phyloP scores from a whole-genome alignment of 2,797 vertebrate species.

The Pelodytes ibericus region DNA sequence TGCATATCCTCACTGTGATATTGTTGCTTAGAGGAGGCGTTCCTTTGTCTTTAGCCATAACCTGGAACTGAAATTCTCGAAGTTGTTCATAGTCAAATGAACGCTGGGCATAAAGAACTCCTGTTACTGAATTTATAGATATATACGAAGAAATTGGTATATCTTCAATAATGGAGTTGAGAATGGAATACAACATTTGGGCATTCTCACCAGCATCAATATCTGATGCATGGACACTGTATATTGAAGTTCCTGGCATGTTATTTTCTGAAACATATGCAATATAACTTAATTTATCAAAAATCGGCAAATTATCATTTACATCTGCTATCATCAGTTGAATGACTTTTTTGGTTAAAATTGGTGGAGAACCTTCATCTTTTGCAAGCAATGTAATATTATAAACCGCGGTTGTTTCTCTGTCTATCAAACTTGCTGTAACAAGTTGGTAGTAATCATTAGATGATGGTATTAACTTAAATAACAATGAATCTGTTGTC shows the following conservation, averaged over 20 bases:
- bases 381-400: conserved; percentile 30
- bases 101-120: conserved; percentile 26
- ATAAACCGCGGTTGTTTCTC: conserved; percentile 16
- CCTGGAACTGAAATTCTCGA: conserved; percentile 36
- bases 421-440: conserved; percentile 11
- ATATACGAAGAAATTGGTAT: conserved; percentile 32
- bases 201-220: conserved; percentile 22
- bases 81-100: conserved; percentile 40
- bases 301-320: conserved; percentile 27
- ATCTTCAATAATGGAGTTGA: conserved; percentile 16
- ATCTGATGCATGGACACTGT: conserved; percentile 25
- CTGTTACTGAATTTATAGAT: conserved; percentile 26
- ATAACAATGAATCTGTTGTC: not conserved
- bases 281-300: conserved; percentile 16
- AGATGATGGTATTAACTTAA: conserved; percentile 20
- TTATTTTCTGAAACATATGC: conserved; percentile 18
- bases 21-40: conserved; percentile 34
- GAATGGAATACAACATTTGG: conserved; percentile 11
- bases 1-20: conserved; percentile 36
- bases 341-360: conserved; percentile 1
- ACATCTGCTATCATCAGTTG: conserved; percentile 6
- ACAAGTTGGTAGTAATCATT: conserved; percentile 34
- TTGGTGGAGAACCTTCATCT: conserved; percentile 34
- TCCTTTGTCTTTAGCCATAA: conserved; percentile 33
- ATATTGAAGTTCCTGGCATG: conserved; percentile 20